These are phyloP conservation scores for Proteles cristata DNA, from an alignment of 2,113 vertebrate genomes.

Conservation along the genomic window DNA sequence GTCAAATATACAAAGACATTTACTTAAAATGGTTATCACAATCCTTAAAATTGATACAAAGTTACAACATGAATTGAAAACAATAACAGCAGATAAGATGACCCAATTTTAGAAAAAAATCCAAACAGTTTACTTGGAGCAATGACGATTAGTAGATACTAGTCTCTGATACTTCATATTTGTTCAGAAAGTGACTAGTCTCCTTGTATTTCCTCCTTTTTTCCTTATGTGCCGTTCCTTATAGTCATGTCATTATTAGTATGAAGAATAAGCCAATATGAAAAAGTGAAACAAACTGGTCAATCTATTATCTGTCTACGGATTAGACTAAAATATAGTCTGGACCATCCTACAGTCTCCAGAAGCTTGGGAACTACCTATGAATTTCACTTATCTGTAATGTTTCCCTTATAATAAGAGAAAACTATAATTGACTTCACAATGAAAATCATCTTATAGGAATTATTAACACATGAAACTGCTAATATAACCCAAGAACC, in stretches of 20 bases:
- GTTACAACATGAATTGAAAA: constrained; percentile 74
- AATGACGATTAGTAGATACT: constrained; percentile 28
- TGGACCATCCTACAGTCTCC: neutral
- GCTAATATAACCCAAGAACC: neutral
- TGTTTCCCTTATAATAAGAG: neutral
- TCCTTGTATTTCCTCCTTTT: neutral
- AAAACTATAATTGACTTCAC: constrained; percentile 23
- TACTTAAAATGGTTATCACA: constrained; percentile 71
- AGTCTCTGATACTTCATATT: neutral
- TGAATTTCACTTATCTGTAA: constrained; percentile 50
- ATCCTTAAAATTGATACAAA: constrained; percentile 67
- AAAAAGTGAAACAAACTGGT: constrained; percentile 24
- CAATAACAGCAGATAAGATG: constrained; percentile 59
- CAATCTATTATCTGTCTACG: constrained; percentile 8
- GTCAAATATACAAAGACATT: neutral
- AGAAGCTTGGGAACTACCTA: neutral
- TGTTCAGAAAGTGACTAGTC: constrained; percentile 1
- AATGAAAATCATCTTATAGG: constrained; percentile 25
- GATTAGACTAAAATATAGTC: neutral
- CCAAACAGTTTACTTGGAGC: constrained; percentile 55
- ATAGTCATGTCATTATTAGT: neutral
- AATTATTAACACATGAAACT: constrained; percentile 33
- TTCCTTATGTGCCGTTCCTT: neutral
- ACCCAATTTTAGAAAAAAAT: constrained; percentile 63
- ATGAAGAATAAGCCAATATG: neutral